Evolutionary conservation across 2,797 vertebrate genomes (phyloP).

Genomic region (Psittacula echo): DNA sequence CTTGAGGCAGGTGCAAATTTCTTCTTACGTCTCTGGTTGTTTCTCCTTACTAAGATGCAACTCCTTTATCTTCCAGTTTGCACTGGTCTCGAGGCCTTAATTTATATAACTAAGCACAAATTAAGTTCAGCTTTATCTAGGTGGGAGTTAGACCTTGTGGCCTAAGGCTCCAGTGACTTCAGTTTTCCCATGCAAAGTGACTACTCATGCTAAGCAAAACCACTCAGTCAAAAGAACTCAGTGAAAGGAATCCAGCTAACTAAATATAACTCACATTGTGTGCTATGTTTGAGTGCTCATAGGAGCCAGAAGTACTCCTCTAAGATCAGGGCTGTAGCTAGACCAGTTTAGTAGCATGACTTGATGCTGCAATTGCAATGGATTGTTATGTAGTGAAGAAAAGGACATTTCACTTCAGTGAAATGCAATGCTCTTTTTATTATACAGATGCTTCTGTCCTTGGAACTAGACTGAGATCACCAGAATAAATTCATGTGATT

Average conservation of each 20-base stretch:
- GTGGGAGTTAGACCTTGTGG: background rate
- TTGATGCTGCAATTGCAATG: background rate
- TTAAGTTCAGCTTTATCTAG: background rate
- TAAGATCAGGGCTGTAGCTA: background rate
- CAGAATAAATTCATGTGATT: background rate
- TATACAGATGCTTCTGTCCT: background rate
- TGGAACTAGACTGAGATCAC: background rate
- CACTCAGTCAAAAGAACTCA: background rate
- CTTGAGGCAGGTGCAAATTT: background rate
- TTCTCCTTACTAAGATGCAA: background rate
- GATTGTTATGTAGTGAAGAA: background rate
- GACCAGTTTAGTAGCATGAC: background rate
- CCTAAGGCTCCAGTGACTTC: background rate
- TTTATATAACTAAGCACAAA: background rate
- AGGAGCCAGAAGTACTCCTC: background rate
- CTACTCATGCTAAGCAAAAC: background rate
- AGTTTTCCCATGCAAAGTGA: background rate
- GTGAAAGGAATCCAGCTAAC: background rate
- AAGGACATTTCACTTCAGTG: background rate
- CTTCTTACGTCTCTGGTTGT: background rate
- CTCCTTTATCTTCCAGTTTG: background rate
- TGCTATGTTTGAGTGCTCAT: background rate
- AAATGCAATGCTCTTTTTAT: background rate
- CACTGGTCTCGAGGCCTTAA: background rate
- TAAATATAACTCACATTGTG: background rate